phyloP scores from a whole-genome alignment of 35 echinoderm and acorn worm genomes.

The Apostichopus japonicus region DNA sequence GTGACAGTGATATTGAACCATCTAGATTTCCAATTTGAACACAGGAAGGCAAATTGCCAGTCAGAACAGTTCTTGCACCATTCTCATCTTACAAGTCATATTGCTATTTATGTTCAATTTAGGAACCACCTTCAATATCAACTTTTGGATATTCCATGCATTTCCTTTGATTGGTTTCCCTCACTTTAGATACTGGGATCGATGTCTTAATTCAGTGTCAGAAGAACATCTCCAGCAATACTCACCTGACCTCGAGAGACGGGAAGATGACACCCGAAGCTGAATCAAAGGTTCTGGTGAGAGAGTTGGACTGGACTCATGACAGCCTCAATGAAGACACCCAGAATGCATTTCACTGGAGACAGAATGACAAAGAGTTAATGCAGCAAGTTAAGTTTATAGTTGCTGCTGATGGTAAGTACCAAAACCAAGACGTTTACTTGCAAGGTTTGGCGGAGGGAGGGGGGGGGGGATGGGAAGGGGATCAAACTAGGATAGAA shows the following conservation, averaged over 20 bases:
- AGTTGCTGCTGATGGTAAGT: conserved; percentile 37
- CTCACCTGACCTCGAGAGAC: neutral
- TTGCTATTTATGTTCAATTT: no score
- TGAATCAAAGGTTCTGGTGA: neutral
- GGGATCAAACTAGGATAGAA: no score
- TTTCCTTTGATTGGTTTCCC: neutral
- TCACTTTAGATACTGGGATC: neutral
- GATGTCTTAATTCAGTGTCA: neutral
- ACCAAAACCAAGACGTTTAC: no score
- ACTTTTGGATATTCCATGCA: no score
- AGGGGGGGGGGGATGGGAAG: no score
- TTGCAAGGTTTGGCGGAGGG: no score
- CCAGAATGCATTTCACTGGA: conserved; percentile 29
- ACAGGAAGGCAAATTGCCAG: no score
- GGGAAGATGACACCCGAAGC: neutral
- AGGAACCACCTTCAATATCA: no score
- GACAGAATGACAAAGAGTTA: neutral
- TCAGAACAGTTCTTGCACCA: no score
- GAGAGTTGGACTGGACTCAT: conserved; percentile 34
- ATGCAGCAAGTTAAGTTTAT: neutral
- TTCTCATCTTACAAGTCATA: no score
- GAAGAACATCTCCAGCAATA: neutral
- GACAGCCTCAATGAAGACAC: neutral
- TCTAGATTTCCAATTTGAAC: no score
- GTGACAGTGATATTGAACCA: no score